Evolutionary conservation across 2,113 vertebrate genomes (phyloP), one percentile per base, ranked within the genome.

Genomic region (Castor canadensis): DNA sequence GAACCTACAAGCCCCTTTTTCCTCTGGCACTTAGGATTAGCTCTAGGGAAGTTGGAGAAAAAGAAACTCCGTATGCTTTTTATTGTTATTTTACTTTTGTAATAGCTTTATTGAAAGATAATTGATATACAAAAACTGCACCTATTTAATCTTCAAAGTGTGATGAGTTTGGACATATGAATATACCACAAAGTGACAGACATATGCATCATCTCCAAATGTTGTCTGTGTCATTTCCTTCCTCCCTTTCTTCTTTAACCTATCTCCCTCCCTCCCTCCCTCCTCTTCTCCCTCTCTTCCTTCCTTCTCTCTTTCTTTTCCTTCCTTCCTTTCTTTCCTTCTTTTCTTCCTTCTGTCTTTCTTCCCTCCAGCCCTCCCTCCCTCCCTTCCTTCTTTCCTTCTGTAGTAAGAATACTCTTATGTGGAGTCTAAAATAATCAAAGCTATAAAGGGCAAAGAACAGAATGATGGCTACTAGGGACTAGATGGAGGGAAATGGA

Each of bases 291-390:
- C 5, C 26, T 30, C 7, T 30, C 12, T 30, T 17, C 15, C 38
- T 71, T 19, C 4, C 20, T 40, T 19, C 9, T 19, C 40, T n/a
- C 22, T 60, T 16, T 24, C 58, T 7, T 15, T 8, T 30, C 13
- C 8, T 6, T 38, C 8, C 26, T 22, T 28, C 22, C 19, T 24
- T 56, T 9, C 4, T 11, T 26, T 17, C n/a, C n/a, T 6, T 7
- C 43, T 5, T 6, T 16, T 56, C 11, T 1, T 2, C 52, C 15
- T 22, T 6, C 54, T 5, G 4, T 3, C 52, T 22, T 12, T 7
- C 35, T 9, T 47, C 16, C 43, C 1, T 13, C 13, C 15, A 2
- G 9, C 47, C 35, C 3, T 7, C 52, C 58, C 1, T 45, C 24
- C 13, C 2, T 40, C 13, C 43, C 4, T 13, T 9, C 17, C 47